These are phyloP conservation scores for Porites lutea DNA, from an alignment of 64 coral and sea anemone species.

Conservation along the genomic window DNA sequence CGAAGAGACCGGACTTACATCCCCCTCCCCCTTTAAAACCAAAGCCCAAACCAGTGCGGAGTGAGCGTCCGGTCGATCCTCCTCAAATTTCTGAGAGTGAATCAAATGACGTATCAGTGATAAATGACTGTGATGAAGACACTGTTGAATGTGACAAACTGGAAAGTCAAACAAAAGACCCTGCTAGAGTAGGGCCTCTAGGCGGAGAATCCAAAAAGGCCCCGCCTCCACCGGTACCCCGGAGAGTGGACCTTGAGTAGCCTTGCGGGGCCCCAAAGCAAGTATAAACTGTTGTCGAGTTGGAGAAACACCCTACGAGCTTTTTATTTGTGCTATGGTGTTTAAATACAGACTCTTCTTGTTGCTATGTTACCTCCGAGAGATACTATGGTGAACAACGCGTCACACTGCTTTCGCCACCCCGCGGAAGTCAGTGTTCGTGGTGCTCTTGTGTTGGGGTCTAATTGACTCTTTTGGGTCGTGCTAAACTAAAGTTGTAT, in stretches of 20 bases:
- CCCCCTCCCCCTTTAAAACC: conserved; percentile 31
- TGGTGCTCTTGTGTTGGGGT: too few species aligned
- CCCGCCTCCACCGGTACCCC: conserved; percentile 72
- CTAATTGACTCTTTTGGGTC: too few species aligned
- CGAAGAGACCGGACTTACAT: conserved; percentile 10
- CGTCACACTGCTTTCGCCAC: too few species aligned
- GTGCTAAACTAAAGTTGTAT: too few species aligned
- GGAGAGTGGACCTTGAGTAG: conserved; percentile 74
- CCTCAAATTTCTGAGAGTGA: neutral
- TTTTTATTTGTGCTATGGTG: too few species aligned
- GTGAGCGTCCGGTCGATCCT: neutral
- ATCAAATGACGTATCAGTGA: neutral
- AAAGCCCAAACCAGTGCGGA: conserved; percentile 13
- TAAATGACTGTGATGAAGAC: neutral
- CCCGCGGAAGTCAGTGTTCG: too few species aligned
- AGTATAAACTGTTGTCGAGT: neutral
- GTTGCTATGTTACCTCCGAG: neutral
- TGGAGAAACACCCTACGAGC: neutral
- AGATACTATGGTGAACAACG: neutral
- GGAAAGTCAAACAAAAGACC: neutral
- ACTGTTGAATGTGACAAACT: neutral
- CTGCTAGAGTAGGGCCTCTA: neutral
- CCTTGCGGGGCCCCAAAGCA: too few species aligned
- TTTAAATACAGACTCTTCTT: neutral
- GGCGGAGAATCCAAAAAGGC: conserved; percentile 14